Conservation (phyloP, 2,113 vertebrate genomes). For the Chrysochloris asiatica region DNA sequence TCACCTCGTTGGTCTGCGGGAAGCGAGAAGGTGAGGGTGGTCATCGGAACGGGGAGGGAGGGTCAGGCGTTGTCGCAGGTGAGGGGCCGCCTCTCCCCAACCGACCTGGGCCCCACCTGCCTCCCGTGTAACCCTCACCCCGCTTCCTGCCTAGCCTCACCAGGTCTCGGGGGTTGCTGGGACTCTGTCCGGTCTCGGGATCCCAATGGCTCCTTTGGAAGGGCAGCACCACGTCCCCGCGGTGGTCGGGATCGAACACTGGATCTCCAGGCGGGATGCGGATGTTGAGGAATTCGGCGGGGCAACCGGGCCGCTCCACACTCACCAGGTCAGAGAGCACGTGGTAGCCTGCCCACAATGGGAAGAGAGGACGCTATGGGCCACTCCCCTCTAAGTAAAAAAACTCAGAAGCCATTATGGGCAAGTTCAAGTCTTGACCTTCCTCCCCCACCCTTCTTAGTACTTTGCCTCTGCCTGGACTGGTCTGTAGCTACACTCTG, state of each 20-base stretch:
- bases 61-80: constrained; percentile 66
- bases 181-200: constrained; percentile 88
- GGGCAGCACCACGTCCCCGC: constrained; percentile 87
- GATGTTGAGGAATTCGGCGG: constrained; percentile 95
- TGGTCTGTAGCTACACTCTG: not conserved
- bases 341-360: constrained; percentile 85
- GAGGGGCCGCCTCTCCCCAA: not conserved
- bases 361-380: not conserved
- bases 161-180: constrained; percentile 91
- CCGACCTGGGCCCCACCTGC: constrained; percentile 62
- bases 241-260: constrained; percentile 86
- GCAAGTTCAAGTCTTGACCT: constrained; percentile 48
- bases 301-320: constrained; percentile 87
- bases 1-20: constrained; percentile 91
- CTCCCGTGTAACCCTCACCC: too few species aligned
- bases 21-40: not conserved
- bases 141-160: constrained; percentile 78
- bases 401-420: not conserved
- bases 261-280: constrained; percentile 88
- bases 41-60: constrained; percentile 77
- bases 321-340: constrained; percentile 88
- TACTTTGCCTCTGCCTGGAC: not conserved
- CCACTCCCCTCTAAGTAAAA: not conserved
- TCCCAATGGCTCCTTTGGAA: constrained; percentile 92
- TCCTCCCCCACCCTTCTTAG: not conserved